Evolutionary conservation across 2,888 invertebrate genomes (phyloP).

Genomic region (Tanytarsus gracilentus): DNA sequence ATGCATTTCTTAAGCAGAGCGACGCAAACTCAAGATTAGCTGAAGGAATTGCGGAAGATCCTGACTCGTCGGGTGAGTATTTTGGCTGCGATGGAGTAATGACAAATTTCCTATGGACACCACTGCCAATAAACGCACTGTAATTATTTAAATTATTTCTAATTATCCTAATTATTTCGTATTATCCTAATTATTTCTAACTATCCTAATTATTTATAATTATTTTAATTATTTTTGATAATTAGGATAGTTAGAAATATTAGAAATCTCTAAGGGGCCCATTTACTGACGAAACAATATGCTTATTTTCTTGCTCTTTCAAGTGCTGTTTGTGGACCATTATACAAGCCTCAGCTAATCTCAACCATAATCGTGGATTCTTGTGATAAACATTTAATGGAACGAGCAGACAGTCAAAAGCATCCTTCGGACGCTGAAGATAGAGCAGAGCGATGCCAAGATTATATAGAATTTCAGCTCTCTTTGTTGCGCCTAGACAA

Average conservation of each 20-base stretch:
- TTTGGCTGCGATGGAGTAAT: constrained; percentile 33
- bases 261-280: too few relatives aligned
- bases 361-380: constrained; percentile 84
- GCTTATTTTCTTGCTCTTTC: constrained; percentile 33
- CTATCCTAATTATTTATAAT: too few relatives aligned
- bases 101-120: constrained; percentile 33
- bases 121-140: constrained; percentile 34
- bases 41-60: constrained; percentile 75
- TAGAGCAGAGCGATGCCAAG: constrained; percentile 63
- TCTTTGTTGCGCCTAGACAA: constrained; percentile 37
- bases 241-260: too few relatives aligned
- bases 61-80: constrained; percentile 37
- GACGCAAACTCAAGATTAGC: constrained; percentile 84
- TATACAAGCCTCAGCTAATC: constrained; percentile 89
- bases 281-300: constrained; percentile 33
- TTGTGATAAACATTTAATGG: constrained; percentile 76
- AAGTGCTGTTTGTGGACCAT: constrained; percentile 46
- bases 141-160: too few relatives aligned
- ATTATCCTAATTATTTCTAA: too few relatives aligned
- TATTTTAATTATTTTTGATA: too few relatives aligned
- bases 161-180: too few relatives aligned
- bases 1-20: constrained; percentile 77
- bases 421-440: constrained; percentile 68
- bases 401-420: constrained; percentile 85
- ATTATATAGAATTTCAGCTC: constrained; percentile 43